Percentiles rank a stretch among this genome's conserved stretches.
These are phyloP conservation scores for Chloroceryle inda DNA, from an alignment of 2,797 vertebrate species.

Conservation along the genomic window DNA sequence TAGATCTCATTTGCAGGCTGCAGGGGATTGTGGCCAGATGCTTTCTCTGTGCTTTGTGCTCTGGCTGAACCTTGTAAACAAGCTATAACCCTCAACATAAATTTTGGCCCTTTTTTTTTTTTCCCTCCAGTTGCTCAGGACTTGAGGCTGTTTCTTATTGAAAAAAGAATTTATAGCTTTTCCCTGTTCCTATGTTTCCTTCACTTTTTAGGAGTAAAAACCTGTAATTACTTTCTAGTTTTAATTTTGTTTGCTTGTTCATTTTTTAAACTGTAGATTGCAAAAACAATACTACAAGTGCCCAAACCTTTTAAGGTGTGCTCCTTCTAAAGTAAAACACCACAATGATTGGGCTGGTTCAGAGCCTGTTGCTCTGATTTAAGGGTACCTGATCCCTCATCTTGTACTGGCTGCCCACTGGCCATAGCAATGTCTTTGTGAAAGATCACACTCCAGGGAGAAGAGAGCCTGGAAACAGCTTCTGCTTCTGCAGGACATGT, in stretches of 20 bases:
- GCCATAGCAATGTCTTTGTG: neutral
- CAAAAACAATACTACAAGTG: neutral
- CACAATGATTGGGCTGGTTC: neutral
- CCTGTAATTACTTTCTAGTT: neutral
- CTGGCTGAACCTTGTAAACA: neutral
- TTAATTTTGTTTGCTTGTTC: neutral
- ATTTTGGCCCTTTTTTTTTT: neutral
- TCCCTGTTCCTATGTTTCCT: neutral
- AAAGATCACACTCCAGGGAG: conserved; percentile 21
- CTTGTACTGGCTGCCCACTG: neutral
- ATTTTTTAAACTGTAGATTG: neutral
- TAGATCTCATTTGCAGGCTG: neutral
- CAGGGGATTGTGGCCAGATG: neutral
- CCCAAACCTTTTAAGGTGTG: neutral
- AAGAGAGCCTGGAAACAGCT: conserved; percentile 1
- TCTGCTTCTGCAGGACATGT: neutral
- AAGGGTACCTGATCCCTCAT: neutral
- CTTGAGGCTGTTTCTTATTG: neutral
- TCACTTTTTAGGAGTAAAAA: neutral
- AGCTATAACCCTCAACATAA: neutral
- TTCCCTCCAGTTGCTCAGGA: neutral
- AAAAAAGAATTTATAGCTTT: neutral
- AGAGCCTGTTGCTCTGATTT: neutral
- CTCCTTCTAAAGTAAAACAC: neutral
- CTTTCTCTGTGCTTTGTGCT: neutral